Evolutionary conservation across 2,797 vertebrate genomes (phyloP).

Genomic region (Protonibea diacanthus): DNA sequence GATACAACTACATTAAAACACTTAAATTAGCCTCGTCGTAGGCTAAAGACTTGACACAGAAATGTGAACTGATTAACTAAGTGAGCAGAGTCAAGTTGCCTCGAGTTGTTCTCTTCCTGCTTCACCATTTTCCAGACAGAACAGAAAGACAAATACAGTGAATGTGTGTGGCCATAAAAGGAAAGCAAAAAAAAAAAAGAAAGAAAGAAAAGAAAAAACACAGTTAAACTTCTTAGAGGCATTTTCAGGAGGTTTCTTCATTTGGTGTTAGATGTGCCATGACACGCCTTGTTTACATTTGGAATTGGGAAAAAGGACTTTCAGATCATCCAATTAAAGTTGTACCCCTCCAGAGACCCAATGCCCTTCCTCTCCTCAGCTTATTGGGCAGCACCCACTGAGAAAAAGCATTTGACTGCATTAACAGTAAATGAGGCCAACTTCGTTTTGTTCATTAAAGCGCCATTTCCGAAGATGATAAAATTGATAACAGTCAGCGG

Average conservation of each 20-base stretch:
- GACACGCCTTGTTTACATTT: slow-evolving; percentile 83
- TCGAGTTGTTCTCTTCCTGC: not conserved
- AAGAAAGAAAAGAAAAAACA: slow-evolving; percentile 2
- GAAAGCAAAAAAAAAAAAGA: slow-evolving; percentile 1
- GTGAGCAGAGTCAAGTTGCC: not conserved
- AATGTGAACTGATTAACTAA: not conserved
- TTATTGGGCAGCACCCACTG: slow-evolving; percentile 85
- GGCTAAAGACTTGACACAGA: not conserved
- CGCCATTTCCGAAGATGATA: slow-evolving; percentile 77
- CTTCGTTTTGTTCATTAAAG: slow-evolving; percentile 85
- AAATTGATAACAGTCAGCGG: slow-evolving; percentile 74
- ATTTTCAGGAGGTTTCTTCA: slow-evolving; percentile 74
- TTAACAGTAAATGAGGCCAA: slow-evolving; percentile 85
- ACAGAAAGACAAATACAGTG: slow-evolving; percentile 3
- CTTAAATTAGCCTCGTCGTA: not conserved
- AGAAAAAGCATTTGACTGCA: slow-evolving; percentile 86
- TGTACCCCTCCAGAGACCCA: slow-evolving; percentile 83
- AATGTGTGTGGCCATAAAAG: slow-evolving; percentile 9
- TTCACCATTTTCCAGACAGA: slow-evolving; percentile 10
- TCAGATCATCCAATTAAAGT: slow-evolving; percentile 85
- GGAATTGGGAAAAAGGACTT: slow-evolving; percentile 85
- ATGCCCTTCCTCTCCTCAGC: slow-evolving; percentile 80
- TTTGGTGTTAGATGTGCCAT: slow-evolving; percentile 86
- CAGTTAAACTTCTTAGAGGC: slow-evolving; percentile 68
- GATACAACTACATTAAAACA: not conserved